Evolutionary conservation across 2,797 vertebrate species (phyloP), one percentile per base, ranked within the genome.

Genomic region (Galago senegalensis): DNA sequence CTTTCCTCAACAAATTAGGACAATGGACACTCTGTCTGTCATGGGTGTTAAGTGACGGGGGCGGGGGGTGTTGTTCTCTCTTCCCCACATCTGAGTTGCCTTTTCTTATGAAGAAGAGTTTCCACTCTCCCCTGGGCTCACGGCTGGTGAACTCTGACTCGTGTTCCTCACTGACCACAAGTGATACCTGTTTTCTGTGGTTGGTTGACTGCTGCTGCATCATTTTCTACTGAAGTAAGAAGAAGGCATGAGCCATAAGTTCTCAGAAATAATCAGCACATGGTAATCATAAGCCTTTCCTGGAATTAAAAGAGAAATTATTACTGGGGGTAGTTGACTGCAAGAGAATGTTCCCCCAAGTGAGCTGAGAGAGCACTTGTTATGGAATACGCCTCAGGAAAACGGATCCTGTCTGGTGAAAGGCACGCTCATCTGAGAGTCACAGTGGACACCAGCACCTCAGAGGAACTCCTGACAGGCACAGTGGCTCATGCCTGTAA

Each of bases 101-200:
- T 61, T 13, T 60, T 46, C 27, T 63, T n/a, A 11, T 49, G 16
- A 73, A 70, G 56, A 23, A 3, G 29, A 63, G 58, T 60, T 82
- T 65, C 58, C 34, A 37, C 27, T 89, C 77, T 49, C 16, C 27
- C 37, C 34, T 43, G 31, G 16, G 43, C 17, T 72, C 40, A 21
- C 60, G 27, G 43, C 25, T 84, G 56, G 27, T 85, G 61, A 49
- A 7, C 34, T 94, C 56, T 94, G 80, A 89, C 31, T 89, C 82
- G 27, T 77, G 18, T 21, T 61, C 61, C 87, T 92, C n/a, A 2
- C 17, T 72, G 69, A 40, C 29, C 84, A 80, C 12, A 29, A 7
- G 69, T 94, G 92, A 49, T 70, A 93, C 67, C 81, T 86, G 61
- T 63, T 89, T 94, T 81, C 84, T 70, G 27, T 94, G 93, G 73